Conservation (phyloP, 2,797 vertebrate genomes). For the Anableps anableps region DNA sequence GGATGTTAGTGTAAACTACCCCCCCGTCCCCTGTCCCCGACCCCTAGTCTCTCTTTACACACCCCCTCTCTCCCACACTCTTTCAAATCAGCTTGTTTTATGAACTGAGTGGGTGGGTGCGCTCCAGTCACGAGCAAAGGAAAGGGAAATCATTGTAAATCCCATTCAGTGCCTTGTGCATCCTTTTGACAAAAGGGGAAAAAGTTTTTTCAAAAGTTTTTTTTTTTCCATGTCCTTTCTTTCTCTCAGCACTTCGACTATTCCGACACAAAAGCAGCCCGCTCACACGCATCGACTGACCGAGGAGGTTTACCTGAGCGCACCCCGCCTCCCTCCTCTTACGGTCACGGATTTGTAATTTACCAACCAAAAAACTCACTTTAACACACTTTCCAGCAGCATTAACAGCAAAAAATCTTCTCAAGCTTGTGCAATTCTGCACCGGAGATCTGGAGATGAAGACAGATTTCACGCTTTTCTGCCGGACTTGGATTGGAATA, state of each 20-base stretch:
- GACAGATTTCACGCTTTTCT: conserved; percentile 81
- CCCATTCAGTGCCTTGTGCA: conserved; percentile 80
- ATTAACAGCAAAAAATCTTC: conserved; percentile 10
- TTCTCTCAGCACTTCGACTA: conserved; percentile 43
- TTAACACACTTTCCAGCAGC: conserved; percentile 25
- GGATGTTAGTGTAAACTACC: conserved; percentile 38
- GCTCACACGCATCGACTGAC: conserved; percentile 42
- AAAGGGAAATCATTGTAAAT: conserved; percentile 86
- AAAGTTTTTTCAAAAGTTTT: conserved; percentile 15
- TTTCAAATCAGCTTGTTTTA: conserved; percentile 63
- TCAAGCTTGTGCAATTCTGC: conserved; percentile 57
- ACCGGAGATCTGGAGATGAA: conserved; percentile 86
- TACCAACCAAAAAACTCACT: neutral
- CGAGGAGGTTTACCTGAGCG: conserved; percentile 71
- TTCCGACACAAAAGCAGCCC: conserved; percentile 29
- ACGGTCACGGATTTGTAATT: conserved; percentile 51
- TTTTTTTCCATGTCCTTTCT: conserved; percentile 12
- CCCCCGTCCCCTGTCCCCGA: neutral
- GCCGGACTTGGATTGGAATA: conserved; percentile 85
- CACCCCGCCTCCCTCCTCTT: conserved; percentile 6
- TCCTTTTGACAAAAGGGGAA: conserved; percentile 66
- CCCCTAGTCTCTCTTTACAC: conserved; percentile 18
- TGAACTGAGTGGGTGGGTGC: conserved; percentile 65
- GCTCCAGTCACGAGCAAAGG: conserved; percentile 79
- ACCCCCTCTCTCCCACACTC: conserved; percentile 27